Evolutionary conservation across 2,113 vertebrate species (phyloP), one percentile per base, ranked within the genome.

Genomic region (Psilopsiagon aurifrons): DNA sequence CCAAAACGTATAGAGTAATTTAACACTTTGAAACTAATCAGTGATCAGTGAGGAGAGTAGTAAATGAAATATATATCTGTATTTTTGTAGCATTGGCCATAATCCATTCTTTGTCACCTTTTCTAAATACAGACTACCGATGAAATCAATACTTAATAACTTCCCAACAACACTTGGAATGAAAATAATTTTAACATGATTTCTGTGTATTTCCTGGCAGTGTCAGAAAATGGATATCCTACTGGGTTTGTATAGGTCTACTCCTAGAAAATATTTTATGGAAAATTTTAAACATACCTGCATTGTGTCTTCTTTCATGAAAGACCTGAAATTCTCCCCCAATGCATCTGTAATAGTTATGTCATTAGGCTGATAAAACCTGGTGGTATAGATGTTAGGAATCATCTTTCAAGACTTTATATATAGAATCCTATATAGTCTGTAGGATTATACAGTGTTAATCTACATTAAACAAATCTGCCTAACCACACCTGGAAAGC

Each of bases 11-110:
- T 57, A 85, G 90, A 68, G 64, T 86, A 75, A 91, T 92, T 94
- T 94, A 75, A 87, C 47, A 69, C 70, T 86, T 81, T 22, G 69
- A 70, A 95, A 77, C 28, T 49, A 92, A 88, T 92, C 82, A 93
- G 44, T 94, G 55, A 54, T 78, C 41, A 85, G 6, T 33, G 46
- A 92, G 51, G 16, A 81, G 37, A 71, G 28, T 76, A 11, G 37
- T 59, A 95, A 94, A 43, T 35, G 19, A 33, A 89, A 79, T 49
- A 79, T n/a, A 80, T 62, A 35, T 52, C 37, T 91, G 2, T 78
- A 67, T 80, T 71, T 75, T 90, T 78, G 55, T 75, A 75, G 60
- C 33, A 24, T 13, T 24, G 20, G 44, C 33, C 4, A 19, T 47
- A 94, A 66, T 11, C 20, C 11, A 12, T 86, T 80, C 37, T 76